These are phyloP conservation scores for Podarcis raffonei DNA, from an alignment of 2,113 vertebrate species.

Conservation along the genomic window DNA sequence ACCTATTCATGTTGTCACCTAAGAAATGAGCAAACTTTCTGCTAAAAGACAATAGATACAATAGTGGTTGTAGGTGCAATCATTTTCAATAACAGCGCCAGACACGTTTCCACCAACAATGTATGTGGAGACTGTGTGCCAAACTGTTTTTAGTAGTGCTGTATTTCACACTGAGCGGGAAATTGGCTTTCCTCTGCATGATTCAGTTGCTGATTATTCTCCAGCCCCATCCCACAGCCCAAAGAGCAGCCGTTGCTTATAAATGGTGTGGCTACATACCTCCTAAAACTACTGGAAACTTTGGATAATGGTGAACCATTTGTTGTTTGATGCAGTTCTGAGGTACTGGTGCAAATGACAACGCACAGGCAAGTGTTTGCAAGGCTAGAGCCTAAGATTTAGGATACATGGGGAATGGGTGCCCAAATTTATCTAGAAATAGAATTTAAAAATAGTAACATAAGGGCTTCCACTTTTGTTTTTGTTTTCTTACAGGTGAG, in stretches of 20 bases:
- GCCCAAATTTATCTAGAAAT: not conserved
- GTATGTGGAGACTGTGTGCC: not conserved
- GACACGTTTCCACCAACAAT: not conserved
- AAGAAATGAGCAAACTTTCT: not conserved
- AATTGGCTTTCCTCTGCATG: not conserved
- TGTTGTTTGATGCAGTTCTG: not conserved
- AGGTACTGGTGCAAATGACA: not conserved
- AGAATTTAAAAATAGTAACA: not conserved
- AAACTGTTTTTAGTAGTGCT: not conserved
- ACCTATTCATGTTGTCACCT: not conserved
- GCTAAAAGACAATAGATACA: not conserved
- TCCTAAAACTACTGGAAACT: not conserved
- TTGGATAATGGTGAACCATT: not conserved
- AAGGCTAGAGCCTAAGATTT: not conserved
- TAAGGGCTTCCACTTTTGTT: not conserved
- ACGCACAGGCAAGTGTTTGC: not conserved
- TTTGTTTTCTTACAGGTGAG: conserved; percentile 1
- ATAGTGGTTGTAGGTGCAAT: not conserved
- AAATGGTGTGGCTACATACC: not conserved
- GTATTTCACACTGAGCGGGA: not conserved
- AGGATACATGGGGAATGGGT: not conserved
- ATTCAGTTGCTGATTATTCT: not conserved
- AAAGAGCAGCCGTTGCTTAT: not conserved
- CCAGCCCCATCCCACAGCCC: not conserved
- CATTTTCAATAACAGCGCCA: not conserved